These are phyloP conservation scores for Notodonta ziczac DNA, from an alignment of 2,888 invertebrate genomes.

Conservation along the genomic window DNA sequence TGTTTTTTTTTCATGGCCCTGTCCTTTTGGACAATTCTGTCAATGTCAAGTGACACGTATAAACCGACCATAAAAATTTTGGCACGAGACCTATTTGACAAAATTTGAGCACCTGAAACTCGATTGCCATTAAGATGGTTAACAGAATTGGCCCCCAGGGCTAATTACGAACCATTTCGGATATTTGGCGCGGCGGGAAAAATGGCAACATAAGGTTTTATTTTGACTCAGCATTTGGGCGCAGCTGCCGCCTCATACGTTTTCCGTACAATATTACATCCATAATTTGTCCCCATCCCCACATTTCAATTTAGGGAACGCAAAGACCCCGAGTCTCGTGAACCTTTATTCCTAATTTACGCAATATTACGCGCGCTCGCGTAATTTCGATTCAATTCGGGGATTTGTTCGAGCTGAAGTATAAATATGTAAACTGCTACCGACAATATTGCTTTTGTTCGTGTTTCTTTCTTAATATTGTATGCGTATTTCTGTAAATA, in stretches of 20 bases:
- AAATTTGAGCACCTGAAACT: too few relatives aligned
- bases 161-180: too few relatives aligned
- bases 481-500: neutral
- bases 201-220: too few relatives aligned
- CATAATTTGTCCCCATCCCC: neutral
- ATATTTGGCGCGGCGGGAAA: too few relatives aligned
- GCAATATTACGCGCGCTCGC: neutral
- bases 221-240: neutral
- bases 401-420: neutral
- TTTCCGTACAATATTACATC: neutral
- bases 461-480: neutral
- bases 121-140: too few relatives aligned
- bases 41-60: too few relatives aligned
- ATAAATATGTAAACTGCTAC: conserved; percentile 3
- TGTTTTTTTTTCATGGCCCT: too few relatives aligned
- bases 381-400: conserved; percentile 2
- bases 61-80: too few relatives aligned
- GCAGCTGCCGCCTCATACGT: neutral
- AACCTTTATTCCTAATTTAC: conserved; percentile 5
- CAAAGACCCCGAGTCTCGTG: neutral
- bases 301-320: conserved; percentile 1
- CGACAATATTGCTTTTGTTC: neutral
- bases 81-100: too few relatives aligned
- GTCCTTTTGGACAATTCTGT: too few relatives aligned
- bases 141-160: too few relatives aligned